phyloP scores from a whole-genome alignment of 2,888 invertebrate species.

The Agrilus biguttatus region DNA sequence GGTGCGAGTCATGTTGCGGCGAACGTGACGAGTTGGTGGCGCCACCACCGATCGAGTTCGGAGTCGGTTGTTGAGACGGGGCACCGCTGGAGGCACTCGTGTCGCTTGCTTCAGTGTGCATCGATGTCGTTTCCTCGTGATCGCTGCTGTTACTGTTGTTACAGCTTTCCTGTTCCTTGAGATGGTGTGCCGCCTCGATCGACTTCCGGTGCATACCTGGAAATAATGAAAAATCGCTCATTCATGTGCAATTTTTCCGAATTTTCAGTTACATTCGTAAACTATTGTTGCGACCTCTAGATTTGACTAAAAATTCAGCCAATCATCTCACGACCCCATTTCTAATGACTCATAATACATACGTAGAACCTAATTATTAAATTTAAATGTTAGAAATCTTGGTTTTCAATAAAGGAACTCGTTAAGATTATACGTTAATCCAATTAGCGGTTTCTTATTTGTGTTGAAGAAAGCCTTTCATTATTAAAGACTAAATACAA shows the following conservation, averaged over 20 bases:
- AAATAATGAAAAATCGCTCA: slow-evolving; percentile 8
- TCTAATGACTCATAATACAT: no score
- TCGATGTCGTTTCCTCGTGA: slow-evolving; percentile 44
- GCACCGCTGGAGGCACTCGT: slow-evolving; percentile 32
- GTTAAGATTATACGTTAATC: no score
- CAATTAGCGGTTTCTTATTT: no score
- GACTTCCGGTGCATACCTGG: slow-evolving; percentile 99
- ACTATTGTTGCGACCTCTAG: background rate
- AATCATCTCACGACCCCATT: no score
- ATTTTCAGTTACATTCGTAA: no score
- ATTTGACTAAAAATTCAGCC: no score
- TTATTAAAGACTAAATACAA: no score
- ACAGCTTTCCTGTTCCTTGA: slow-evolving; percentile 60
- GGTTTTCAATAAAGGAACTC: no score
- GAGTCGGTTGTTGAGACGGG: slow-evolving; percentile 8
- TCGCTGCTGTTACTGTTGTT: slow-evolving; percentile 40
- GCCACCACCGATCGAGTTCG: slow-evolving; percentile 9
- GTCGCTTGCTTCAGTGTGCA: slow-evolving; percentile 42
- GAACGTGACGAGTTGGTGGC: slow-evolving; percentile 7
- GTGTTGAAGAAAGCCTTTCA: no score
- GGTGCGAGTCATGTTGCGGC: slow-evolving; percentile 8
- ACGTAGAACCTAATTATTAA: no score
- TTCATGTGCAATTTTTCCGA: no score
- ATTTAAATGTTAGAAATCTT: no score
- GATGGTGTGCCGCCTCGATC: slow-evolving; percentile 89